Percentiles rank a stretch among this genome's conserved stretches.
Evolutionary conservation across 2,113 vertebrate genomes (phyloP).

Genomic region (Toxostoma redivivum): DNA sequence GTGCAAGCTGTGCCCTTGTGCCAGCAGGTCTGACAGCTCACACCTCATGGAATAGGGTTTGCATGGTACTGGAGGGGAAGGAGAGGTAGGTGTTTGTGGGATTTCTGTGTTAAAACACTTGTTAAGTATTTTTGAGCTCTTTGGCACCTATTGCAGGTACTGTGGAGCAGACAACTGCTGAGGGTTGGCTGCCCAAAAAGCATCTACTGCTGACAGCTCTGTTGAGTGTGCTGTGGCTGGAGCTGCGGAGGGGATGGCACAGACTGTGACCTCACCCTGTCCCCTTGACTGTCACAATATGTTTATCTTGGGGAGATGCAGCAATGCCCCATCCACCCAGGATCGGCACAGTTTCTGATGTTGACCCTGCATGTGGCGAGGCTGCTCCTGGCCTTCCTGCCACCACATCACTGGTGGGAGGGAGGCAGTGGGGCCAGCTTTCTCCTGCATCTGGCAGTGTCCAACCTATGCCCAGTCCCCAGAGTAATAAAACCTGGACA

Average conservation of each 20-base stretch:
- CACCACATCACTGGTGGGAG: fast-evolving
- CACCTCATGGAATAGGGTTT: background rate
- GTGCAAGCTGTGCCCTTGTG: background rate
- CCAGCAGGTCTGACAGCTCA: fast-evolving
- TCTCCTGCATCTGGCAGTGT: background rate
- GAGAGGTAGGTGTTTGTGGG: background rate
- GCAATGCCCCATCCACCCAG: fast-evolving
- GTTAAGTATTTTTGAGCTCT: background rate
- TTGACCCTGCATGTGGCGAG: fast-evolving
- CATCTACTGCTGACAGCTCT: background rate
- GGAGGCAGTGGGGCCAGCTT: background rate
- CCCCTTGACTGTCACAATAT: background rate
- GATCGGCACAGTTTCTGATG: fast-evolving
- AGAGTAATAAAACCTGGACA: background rate
- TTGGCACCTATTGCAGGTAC: background rate
- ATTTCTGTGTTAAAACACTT: background rate
- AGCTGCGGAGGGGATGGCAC: background rate
- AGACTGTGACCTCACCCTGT: background rate
- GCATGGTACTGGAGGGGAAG: fast-evolving
- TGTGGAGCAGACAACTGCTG: background rate
- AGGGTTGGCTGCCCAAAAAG: background rate
- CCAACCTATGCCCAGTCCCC: background rate
- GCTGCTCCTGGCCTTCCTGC: background rate
- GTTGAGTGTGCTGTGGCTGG: fast-evolving
- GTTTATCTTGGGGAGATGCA: background rate